These are phyloP conservation scores for Hippocampus comes DNA, from an alignment of 2,113 vertebrate species.

Conservation along the genomic window DNA sequence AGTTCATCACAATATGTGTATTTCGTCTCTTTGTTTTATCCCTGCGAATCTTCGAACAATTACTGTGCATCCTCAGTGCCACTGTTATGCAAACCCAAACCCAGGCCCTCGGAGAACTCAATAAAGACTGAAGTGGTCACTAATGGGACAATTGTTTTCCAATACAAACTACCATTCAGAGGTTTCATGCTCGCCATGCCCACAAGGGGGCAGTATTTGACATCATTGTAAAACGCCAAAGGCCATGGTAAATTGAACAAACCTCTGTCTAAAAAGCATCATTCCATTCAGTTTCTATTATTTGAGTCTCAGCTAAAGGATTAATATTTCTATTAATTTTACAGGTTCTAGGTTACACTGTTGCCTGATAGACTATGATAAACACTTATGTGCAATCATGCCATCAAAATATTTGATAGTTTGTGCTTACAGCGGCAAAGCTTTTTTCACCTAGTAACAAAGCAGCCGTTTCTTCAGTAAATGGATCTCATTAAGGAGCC, in stretches of 20 bases:
- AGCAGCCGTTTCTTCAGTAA: constrained; percentile 22
- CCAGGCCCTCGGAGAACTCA: not conserved
- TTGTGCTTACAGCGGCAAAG: constrained; percentile 5
- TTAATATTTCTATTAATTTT: too few species aligned
- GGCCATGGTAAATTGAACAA: not conserved
- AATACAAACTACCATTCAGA: not conserved
- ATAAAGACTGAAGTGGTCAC: not conserved
- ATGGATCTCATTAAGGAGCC: constrained; percentile 1
- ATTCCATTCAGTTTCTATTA: not conserved
- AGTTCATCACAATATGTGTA: constrained; percentile 5
- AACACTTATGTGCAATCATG: not conserved
- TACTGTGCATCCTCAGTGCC: not conserved
- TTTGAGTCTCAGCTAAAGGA: not conserved
- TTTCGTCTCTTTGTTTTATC: not conserved
- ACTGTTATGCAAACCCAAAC: not conserved
- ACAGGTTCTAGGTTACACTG: too few species aligned
- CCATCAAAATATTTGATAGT: constrained; percentile 8
- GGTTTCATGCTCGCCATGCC: not conserved
- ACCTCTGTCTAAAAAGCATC: not conserved
- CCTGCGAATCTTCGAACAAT: too few species aligned
- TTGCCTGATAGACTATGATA: too few species aligned
- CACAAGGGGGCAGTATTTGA: constrained; percentile 21
- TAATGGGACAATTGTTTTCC: not conserved
- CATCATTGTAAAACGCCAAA: not conserved
- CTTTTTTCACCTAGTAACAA: constrained; percentile 7